phyloP scores from a whole-genome alignment of 2,113 vertebrate genomes.

The Calonectris borealis region DNA sequence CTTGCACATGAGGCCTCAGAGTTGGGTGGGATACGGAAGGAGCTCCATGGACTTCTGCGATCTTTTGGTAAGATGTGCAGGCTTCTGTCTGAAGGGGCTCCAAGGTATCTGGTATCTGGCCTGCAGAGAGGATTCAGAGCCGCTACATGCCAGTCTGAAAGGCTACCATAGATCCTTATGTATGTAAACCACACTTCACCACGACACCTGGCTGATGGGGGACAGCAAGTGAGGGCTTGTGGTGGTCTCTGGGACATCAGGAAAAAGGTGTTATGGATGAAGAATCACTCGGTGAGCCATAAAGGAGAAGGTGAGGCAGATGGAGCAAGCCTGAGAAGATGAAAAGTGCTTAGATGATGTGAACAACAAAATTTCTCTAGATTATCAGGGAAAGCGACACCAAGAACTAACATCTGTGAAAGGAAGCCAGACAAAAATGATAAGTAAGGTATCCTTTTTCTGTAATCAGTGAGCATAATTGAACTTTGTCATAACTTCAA shows the following conservation, averaged over 20 bases:
- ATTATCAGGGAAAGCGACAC: neutral
- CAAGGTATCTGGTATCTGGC: neutral
- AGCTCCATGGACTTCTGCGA: neutral
- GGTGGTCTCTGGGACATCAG: neutral
- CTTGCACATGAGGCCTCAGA: neutral
- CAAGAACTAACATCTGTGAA: neutral
- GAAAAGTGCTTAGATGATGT: neutral
- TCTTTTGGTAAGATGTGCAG: neutral
- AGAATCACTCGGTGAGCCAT: neutral
- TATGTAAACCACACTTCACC: neutral
- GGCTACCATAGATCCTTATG: fast-evolving
- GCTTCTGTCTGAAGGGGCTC: neutral
- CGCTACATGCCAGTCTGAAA: neutral
- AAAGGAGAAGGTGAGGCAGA: neutral
- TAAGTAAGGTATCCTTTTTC: neutral
- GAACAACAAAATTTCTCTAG: neutral
- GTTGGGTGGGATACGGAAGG: neutral
- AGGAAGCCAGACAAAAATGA: neutral
- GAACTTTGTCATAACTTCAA: neutral
- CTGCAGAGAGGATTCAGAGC: neutral
- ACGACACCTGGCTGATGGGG: neutral
- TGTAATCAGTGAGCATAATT: neutral
- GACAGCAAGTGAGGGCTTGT: neutral
- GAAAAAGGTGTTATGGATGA: neutral
- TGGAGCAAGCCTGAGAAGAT: neutral